Conservation (phyloP, 2,113 vertebrate species). For the Lucifuga dentata region DNA sequence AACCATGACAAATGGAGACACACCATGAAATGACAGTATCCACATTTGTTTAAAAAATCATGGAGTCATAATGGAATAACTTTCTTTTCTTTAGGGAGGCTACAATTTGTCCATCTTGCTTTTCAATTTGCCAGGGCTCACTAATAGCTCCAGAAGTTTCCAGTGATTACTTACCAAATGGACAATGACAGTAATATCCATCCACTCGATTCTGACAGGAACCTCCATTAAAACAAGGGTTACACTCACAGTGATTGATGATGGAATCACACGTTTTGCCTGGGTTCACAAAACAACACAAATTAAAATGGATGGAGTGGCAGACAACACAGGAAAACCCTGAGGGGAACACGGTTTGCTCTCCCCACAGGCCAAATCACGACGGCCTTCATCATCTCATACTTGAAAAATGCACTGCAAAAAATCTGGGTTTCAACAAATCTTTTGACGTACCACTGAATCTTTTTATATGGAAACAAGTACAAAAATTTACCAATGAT, state of each 20-base stretch:
- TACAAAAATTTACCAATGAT: neutral
- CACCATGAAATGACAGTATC: constrained; percentile 45
- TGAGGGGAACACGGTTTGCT: constrained; percentile 49
- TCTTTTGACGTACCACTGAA: neutral
- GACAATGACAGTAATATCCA: constrained; percentile 95
- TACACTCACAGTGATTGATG: constrained; percentile 98
- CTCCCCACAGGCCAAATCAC: constrained; percentile 53
- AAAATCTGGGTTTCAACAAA: constrained; percentile 46
- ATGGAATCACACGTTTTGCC: constrained; percentile 94
- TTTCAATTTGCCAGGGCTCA: constrained; percentile 25
- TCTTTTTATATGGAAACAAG: constrained; percentile 7
- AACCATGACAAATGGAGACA: constrained; percentile 45
- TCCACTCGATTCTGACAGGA: constrained; percentile 95
- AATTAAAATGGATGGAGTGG: constrained; percentile 83
- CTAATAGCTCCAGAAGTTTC: constrained; percentile 34
- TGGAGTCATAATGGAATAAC: constrained; percentile 1
- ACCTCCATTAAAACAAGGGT: constrained; percentile 97
- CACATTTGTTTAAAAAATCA: constrained; percentile 49
- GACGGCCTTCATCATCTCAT: constrained; percentile 53
- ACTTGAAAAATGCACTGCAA: constrained; percentile 57
- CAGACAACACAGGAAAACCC: constrained; percentile 66
- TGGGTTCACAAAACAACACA: constrained; percentile 88
- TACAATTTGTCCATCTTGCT: constrained; percentile 40
- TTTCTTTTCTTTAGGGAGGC: constrained; percentile 29
- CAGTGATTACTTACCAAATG: constrained; percentile 91